phyloP scores from a whole-genome alignment of 2,113 vertebrate genomes.

The Erythrocercus mccallii region DNA sequence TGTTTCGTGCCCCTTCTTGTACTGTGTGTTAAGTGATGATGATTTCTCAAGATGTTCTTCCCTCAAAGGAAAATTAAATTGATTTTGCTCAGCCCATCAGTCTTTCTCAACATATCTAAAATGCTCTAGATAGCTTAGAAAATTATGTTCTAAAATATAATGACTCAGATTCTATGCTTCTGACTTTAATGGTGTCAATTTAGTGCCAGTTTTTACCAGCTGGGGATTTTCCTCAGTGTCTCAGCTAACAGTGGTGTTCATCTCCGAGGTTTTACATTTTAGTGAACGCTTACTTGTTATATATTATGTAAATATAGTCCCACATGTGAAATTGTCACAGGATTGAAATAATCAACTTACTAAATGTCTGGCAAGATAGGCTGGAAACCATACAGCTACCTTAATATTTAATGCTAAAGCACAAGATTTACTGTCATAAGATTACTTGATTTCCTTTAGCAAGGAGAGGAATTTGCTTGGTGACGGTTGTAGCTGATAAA shows the following conservation, averaged over 20 bases:
- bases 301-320: not conserved
- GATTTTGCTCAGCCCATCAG: conserved; percentile 27
- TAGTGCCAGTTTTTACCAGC: not conserved
- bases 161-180: not conserved
- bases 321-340: not conserved
- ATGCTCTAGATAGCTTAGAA: not conserved
- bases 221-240: not conserved
- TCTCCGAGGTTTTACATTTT: not conserved
- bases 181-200: not conserved
- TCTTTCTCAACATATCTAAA: conserved; percentile 20
- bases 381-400: not conserved
- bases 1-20: not conserved
- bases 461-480: not conserved
- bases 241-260: not conserved
- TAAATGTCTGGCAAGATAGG: not conserved
- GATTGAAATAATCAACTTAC: not conserved
- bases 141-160: conserved; percentile 9
- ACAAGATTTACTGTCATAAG: not conserved
- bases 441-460: not conserved
- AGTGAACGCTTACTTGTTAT: not conserved
- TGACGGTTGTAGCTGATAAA: not conserved
- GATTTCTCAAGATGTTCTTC: conserved; percentile 7
- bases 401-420: not conserved
- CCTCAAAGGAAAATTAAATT: conserved; percentile 21
- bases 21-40: not conserved